Percentiles rank a stretch among this genome's conserved stretches.
These are phyloP conservation scores for Lasiurus borealis DNA, from an alignment of 2,113 vertebrate species.

Conservation along the genomic window DNA sequence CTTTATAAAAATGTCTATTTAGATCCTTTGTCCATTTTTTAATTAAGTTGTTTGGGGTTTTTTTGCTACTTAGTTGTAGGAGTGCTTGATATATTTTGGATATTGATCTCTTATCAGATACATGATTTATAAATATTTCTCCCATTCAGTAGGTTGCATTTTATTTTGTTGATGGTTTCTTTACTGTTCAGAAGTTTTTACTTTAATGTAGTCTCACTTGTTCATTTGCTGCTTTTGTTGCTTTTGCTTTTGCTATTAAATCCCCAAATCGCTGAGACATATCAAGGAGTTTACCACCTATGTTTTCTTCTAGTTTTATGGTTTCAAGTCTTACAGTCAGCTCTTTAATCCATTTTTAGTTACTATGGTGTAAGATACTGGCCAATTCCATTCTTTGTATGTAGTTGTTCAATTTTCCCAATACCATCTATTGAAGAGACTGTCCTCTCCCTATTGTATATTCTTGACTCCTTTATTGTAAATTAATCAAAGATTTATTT, in stretches of 20 bases:
- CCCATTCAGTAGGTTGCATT: background rate
- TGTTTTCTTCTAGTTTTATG: background rate
- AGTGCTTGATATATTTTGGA: background rate
- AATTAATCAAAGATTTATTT: background rate
- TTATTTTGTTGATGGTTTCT: background rate
- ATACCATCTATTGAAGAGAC: background rate
- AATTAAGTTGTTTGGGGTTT: background rate
- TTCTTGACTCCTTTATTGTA: background rate
- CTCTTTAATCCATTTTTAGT: background rate
- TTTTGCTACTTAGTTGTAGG: background rate
- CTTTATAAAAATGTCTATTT: background rate
- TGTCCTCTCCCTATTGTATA: background rate
- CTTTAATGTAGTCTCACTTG: background rate
- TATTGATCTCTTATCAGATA: background rate
- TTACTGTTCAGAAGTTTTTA: background rate
- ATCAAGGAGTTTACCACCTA: background rate
- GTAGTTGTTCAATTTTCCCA: background rate
- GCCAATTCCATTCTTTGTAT: background rate
- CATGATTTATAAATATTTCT: background rate
- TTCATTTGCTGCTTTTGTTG: background rate
- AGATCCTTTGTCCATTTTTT: background rate
- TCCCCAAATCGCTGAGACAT: background rate
- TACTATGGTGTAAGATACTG: background rate
- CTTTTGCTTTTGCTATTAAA: background rate
- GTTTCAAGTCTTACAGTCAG: background rate